Evolutionary conservation across 2,113 vertebrate species (phyloP).

Genomic region (Pavo muticus): DNA sequence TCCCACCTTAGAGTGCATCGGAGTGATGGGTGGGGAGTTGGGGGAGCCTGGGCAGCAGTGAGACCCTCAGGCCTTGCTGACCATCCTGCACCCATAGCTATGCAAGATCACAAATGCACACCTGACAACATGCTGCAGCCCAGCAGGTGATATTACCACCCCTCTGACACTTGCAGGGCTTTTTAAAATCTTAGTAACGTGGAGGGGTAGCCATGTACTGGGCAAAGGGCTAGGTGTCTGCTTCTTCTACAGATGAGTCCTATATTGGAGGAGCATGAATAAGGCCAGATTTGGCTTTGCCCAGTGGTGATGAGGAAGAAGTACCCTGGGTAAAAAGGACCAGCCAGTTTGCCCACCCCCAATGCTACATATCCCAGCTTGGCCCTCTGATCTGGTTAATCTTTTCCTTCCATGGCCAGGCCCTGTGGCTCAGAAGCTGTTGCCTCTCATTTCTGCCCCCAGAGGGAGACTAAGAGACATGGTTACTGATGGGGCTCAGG

Average conservation of each 20-base stretch:
- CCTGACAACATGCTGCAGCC: accelerated
- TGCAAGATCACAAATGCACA: background rate
- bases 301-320: background rate
- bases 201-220: background rate
- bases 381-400: background rate
- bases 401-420: background rate
- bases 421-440: background rate
- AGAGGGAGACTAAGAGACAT: background rate
- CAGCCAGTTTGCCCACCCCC: accelerated
- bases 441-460: background rate
- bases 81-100: background rate
- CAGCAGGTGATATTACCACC: background rate
- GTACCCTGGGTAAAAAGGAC: accelerated
- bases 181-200: background rate
- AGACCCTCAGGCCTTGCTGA: background rate
- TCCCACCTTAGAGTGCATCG: too few relatives aligned
- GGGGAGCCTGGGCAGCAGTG: background rate
- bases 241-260: background rate
- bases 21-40: background rate
- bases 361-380: background rate
- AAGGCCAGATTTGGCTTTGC: background rate
- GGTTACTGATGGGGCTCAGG: background rate
- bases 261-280: accelerated
- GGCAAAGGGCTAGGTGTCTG: background rate
- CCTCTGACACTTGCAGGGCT: background rate